phyloP scores from a whole-genome alignment of 2,797 vertebrate genomes.

The Rhynchonycteris naso region DNA sequence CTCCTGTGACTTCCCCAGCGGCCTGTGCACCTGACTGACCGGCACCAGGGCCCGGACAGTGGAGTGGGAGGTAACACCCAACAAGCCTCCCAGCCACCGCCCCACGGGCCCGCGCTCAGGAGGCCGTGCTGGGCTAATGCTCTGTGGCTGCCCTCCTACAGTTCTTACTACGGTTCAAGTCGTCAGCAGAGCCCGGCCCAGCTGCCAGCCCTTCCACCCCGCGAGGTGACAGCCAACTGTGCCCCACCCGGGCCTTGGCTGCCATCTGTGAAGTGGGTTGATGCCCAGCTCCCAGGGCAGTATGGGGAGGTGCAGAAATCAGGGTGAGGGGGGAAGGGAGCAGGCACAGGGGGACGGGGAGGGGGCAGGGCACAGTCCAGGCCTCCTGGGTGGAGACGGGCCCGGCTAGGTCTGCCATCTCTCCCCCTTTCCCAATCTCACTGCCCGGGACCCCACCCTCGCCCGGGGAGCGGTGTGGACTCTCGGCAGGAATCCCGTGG shows the following conservation, averaged over 20 bases:
- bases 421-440: not conserved
- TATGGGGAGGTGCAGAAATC: accelerated
- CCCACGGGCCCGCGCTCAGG: accelerated
- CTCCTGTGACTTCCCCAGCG: not conserved
- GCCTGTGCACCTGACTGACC: accelerated
- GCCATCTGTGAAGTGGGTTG: not conserved
- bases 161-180: accelerated
- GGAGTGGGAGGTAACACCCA: accelerated
- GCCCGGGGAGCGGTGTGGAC: not conserved
- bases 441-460: not conserved
- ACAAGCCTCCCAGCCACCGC: accelerated
- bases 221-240: accelerated
- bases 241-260: not conserved
- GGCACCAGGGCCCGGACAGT: accelerated
- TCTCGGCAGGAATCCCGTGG: not conserved
- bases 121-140: accelerated
- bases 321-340: too few species aligned
- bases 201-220: not conserved
- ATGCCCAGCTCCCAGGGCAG: not conserved
- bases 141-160: not conserved
- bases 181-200: accelerated
- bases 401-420: accelerated
- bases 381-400: accelerated
- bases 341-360: too few species aligned
- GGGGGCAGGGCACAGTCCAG: not conserved